A percentile compares a stretch with the other conserved stretches of the same genome.
These are phyloP conservation scores for Dicyrtoma fusca DNA, from an alignment of 2,888 invertebrate species.

Conservation along the genomic window DNA sequence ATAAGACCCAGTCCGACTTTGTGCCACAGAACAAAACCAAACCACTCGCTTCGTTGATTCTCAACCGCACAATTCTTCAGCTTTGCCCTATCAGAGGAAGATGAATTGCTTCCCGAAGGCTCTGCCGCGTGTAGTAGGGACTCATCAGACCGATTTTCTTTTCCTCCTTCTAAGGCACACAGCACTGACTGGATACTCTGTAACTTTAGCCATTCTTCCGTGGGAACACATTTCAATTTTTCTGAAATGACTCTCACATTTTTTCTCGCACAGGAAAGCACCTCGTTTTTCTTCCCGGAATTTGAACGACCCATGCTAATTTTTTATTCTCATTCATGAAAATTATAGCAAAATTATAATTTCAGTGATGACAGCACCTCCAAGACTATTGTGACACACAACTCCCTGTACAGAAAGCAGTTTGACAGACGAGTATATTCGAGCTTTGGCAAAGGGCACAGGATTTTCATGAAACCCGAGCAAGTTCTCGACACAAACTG, in stretches of 20 bases:
- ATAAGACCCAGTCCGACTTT: slow-evolving; percentile 15
- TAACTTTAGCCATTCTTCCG: slow-evolving; percentile 42
- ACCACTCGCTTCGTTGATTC: slow-evolving; percentile 3
- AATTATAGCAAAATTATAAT: not conserved
- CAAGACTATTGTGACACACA: no score
- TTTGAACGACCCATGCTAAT: slow-evolving; percentile 15
- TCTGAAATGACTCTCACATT: slow-evolving; percentile 46
- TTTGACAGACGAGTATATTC: no score
- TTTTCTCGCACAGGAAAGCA: slow-evolving; percentile 22
- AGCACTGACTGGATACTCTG: slow-evolving; percentile 50
- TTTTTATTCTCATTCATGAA: no score
- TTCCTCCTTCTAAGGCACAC: slow-evolving; percentile 45
- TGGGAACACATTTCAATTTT: slow-evolving; percentile 45
- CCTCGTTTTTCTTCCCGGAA: slow-evolving; percentile 21
- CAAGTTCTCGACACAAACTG: slow-evolving; percentile 18
- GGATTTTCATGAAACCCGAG: not conserved
- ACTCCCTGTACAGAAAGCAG: no score
- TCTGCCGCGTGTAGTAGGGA: no score
- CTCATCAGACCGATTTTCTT: slow-evolving; percentile 17
- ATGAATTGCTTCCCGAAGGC: not conserved
- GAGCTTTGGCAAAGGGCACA: no score
- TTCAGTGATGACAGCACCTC: not conserved
- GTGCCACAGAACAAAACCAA: slow-evolving; percentile 5
- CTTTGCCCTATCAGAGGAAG: not conserved
- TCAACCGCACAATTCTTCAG: no score